Evolutionary conservation across 2,888 invertebrate species (phyloP), one percentile per base, ranked within the genome.

Genomic region (Macaria liturata): DNA sequence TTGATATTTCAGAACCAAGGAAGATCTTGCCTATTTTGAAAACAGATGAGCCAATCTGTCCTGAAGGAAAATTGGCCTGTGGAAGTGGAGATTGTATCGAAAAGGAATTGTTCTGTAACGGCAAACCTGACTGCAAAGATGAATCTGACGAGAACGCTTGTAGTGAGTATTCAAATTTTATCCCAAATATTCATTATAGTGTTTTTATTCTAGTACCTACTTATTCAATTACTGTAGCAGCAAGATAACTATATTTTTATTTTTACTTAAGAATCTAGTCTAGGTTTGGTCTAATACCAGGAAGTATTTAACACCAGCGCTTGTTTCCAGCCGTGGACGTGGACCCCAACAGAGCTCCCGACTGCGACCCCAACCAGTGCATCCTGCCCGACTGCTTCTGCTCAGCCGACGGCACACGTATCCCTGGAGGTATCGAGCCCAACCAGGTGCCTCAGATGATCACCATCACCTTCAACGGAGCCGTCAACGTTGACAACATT

Each of bases 61-160:
- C 97, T 9, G 97, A 96, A 76, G 97, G 97, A 57, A 97, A 98
- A 92, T 90, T 98, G 61, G 96, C 97, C 59, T 98, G 98, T 84
- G 98, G 98, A 64, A 96, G 96, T 86, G 97, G 97, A 65, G 98
- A 98, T 82, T 98, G 98, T 88, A 94, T 98, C 60, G 97, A 97
- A 71, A 97, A 96, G 86, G 96, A 96, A 78, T 92, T 98, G 56
- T 98, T 98, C 94, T 98, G 98, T 88, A 97, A 98, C 80, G 98
- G 97, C 77, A 97, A 97, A 86, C 94, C 96, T 52, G 98, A 98
- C 82, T 98, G 98, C 92, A 96, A 97, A 79, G 98, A 98, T 81
- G 98, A 97, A 81, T 98, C 98, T 53, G 98, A 98, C 81, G 98
- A 98, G 91, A 98, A 98, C 76, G 97, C 98, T 68, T 98, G 98